A percentile compares a stretch with the other conserved stretches of the same genome.
Evolutionary conservation across 2,888 invertebrate species (phyloP).

Genomic region (Noctua janthe): DNA sequence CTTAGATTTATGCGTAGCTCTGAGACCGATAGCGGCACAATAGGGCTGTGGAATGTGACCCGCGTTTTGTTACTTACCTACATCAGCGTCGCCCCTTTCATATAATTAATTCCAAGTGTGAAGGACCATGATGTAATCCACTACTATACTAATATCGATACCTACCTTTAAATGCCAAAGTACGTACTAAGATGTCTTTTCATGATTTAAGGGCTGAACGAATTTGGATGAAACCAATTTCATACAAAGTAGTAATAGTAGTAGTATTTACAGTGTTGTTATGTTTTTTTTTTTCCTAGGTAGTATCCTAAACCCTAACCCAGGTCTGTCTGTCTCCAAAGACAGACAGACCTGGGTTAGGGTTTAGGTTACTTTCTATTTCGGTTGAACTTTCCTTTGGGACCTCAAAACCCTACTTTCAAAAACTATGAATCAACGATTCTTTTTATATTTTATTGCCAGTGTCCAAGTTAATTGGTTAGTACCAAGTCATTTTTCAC

Average conservation of each 20-base stretch:
- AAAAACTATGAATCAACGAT: neutral
- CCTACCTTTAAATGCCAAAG: no score
- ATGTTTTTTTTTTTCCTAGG: no score
- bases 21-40: slow-evolving; percentile 85
- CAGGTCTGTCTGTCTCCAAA: no score
- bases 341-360: neutral
- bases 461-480: neutral
- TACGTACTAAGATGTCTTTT: neutral
- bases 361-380: neutral
- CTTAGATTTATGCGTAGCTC: slow-evolving; percentile 86
- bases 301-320: no score
- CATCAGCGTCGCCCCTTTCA: slow-evolving; percentile 62
- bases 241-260: no score
- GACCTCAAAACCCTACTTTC: neutral
- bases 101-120: slow-evolving; percentile 62
- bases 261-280: no score
- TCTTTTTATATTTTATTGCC: slow-evolving; percentile 1
- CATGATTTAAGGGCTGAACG: neutral
- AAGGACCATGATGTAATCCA: slow-evolving; percentile 22
- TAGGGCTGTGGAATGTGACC: slow-evolving; percentile 87
- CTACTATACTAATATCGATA: neutral
- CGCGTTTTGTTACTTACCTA: slow-evolving; percentile 74
- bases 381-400: neutral
- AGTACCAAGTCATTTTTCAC: neutral
- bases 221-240: no score